Percentiles rank a stretch among this genome's conserved stretches.
Evolutionary conservation across 1,140 invertebrate genomes (phyloP).

Genomic region (Frieseomelitta varia): DNA sequence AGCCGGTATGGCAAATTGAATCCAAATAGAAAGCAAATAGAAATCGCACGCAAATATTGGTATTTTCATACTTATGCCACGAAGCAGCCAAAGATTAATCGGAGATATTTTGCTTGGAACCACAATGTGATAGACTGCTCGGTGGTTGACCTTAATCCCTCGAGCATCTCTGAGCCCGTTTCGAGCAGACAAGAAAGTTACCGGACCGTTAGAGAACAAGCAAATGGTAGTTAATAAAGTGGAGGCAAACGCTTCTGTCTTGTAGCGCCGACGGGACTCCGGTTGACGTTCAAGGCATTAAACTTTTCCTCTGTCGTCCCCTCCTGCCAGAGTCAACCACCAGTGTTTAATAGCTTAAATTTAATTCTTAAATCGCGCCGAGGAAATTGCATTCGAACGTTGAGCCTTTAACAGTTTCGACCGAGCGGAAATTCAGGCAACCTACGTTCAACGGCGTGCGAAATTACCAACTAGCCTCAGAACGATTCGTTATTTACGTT

Average conservation of each 20-base stretch:
- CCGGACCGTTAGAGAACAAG: not conserved
- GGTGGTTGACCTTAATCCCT: constrained; percentile 49
- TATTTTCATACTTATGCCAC: not conserved
- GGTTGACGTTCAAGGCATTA: not conserved
- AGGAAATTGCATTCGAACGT: not conserved
- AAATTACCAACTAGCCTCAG: not conserved
- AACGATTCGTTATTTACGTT: not conserved
- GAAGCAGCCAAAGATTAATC: constrained; percentile 22
- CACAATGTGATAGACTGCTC: constrained; percentile 32
- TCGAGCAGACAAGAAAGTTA: constrained; percentile 24
- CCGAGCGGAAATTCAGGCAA: not conserved
- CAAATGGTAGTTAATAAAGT: constrained; percentile 44
- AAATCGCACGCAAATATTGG: not conserved
- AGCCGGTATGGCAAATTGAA: too few relatives aligned
- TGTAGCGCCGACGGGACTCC: not conserved
- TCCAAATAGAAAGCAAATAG: too few relatives aligned
- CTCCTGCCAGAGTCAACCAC: not conserved
- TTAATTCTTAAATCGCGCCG: not conserved
- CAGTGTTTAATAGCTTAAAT: not conserved
- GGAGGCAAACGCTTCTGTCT: constrained; percentile 23
- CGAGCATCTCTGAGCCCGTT: constrained; percentile 22
- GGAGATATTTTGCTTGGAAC: constrained; percentile 14
- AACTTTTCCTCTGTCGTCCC: not conserved
- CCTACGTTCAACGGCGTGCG: too few relatives aligned
- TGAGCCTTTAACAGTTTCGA: not conserved